Evolutionary conservation across 2,113 vertebrate genomes (phyloP).

Genomic region (Salvelinus alpinus): DNA sequence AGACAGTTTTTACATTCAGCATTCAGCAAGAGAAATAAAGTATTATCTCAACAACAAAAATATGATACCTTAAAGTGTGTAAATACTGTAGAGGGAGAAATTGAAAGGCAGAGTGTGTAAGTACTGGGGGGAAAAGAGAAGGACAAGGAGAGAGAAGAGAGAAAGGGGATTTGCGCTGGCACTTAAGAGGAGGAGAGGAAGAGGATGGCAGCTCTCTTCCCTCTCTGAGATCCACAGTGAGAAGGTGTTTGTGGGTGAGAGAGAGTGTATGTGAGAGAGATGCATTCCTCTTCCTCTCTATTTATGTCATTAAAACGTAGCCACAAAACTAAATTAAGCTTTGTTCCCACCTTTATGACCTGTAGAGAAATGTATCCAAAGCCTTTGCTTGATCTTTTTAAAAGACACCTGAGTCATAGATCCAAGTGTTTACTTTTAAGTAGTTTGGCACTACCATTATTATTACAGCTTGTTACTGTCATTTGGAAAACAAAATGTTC

Average conservation of each 20-base stretch:
- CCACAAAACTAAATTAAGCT: background rate
- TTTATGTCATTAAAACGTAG: background rate
- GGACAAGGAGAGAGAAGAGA: background rate
- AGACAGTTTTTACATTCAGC: background rate
- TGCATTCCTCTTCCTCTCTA: background rate
- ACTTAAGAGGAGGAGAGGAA: too few species aligned
- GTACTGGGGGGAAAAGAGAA: background rate
- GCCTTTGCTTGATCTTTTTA: background rate
- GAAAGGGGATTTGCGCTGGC: background rate
- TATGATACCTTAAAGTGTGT: too few species aligned
- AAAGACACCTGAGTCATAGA: background rate
- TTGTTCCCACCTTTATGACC: background rate
- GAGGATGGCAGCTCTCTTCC: background rate
- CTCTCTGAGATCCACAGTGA: conserved; percentile 41
- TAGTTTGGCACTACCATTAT: background rate
- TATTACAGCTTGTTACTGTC: background rate
- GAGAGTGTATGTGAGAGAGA: conserved; percentile 5
- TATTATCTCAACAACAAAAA: too few species aligned
- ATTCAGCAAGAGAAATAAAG: conserved; percentile 1
- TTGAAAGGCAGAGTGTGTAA: too few species aligned
- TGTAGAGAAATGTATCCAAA: background rate
- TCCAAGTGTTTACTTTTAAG: conserved; percentile 49
- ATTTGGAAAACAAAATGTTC: background rate
- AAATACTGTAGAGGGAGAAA: too few species aligned
- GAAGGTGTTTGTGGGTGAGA: background rate